Conservation (phyloP, 2,113 vertebrate genomes). For the Nanger granti region DNA sequence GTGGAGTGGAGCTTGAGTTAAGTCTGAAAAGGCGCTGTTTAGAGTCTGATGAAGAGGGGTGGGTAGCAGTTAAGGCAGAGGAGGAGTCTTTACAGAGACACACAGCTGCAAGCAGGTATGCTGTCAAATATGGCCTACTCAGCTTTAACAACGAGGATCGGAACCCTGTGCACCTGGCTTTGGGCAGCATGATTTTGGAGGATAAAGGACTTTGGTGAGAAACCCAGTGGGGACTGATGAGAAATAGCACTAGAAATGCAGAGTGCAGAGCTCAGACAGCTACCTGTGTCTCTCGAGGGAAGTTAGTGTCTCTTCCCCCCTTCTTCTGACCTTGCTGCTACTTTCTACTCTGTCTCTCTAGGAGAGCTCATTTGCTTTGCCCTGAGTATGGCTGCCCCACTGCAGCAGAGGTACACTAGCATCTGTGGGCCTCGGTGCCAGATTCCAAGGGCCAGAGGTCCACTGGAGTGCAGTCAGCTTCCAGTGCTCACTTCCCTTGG, state of each 20-base stretch:
- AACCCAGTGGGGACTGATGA: not conserved
- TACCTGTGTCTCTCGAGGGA: not conserved
- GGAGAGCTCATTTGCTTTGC: not conserved
- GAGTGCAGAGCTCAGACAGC: not conserved
- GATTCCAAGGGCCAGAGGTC: not conserved
- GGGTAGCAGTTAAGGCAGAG: not conserved
- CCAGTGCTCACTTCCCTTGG: not conserved
- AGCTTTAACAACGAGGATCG: not conserved
- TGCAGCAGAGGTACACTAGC: not conserved
- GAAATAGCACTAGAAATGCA: not conserved
- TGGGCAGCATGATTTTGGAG: not conserved
- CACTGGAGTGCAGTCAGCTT: not conserved
- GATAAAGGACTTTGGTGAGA: not conserved
- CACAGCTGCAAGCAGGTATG: not conserved
- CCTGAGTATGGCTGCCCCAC: not conserved
- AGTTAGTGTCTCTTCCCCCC: not conserved
- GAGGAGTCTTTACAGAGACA: not conserved
- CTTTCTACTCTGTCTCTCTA: not conserved
- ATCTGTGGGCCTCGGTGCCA: not conserved
- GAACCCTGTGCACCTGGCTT: not conserved
- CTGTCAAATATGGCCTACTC: not conserved
- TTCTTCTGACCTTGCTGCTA: not conserved
- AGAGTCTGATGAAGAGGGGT: not conserved
- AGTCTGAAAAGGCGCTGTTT: not conserved
- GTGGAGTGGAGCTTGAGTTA: not conserved